A percentile compares a stretch with the other conserved stretches of the same genome.
Conservation (phyloP, 2,888 invertebrate species). For the Mantis religiosa region DNA sequence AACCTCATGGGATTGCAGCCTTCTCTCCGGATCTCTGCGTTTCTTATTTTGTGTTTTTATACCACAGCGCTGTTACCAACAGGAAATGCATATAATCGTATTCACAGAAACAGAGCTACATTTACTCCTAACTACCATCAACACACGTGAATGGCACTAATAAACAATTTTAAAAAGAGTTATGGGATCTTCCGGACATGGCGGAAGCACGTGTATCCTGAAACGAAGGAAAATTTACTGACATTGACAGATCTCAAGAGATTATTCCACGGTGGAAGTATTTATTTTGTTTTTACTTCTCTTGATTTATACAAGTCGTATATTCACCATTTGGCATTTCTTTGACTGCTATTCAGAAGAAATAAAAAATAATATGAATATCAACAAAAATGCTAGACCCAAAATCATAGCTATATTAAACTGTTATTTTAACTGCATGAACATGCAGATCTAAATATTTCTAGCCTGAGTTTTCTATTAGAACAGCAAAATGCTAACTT, state of each 20-base stretch:
- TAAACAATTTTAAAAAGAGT: no score
- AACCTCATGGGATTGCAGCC: not conserved
- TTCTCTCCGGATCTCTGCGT: not conserved
- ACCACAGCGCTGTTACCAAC: not conserved
- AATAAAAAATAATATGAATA: no score
- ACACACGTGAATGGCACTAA: not conserved
- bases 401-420: no score
- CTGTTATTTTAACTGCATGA: no score
- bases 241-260: not conserved
- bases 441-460: no score
- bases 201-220: not conserved
- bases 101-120: not conserved
- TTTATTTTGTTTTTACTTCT: no score
- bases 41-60: not conserved
- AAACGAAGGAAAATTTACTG: not conserved
- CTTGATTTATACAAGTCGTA: no score
- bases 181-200: not conserved
- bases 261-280: not conserved
- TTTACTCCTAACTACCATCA: not conserved
- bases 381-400: no score
- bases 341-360: no score
- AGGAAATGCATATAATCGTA: not conserved
- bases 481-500: no score
- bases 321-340: no score
- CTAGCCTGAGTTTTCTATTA: no score